Conservation (phyloP, 1,140 invertebrate species). For the Bombus fervidus region DNA sequence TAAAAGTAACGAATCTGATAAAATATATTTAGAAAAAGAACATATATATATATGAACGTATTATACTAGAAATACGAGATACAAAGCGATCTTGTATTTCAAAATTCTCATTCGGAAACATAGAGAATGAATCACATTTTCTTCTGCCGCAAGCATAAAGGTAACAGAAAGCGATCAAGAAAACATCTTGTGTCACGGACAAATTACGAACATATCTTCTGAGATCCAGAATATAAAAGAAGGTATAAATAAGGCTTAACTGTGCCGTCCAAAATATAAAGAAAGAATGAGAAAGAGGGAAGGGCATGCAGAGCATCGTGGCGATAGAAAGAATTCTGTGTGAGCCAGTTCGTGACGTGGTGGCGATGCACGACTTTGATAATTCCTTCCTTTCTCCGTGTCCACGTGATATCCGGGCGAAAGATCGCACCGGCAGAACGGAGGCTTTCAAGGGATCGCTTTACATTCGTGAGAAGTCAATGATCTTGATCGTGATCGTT, state of each 20-base stretch:
- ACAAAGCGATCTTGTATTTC: background rate
- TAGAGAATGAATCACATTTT: background rate
- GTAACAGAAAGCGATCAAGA: background rate
- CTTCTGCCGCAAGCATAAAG: background rate
- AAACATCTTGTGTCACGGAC: background rate
- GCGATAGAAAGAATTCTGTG: slow-evolving; percentile 19
- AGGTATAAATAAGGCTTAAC: background rate
- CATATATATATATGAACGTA: background rate
- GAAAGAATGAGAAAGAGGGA: background rate
- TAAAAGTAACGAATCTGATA: too few species aligned
- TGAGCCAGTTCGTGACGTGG: slow-evolving; percentile 63
- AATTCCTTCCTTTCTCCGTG: slow-evolving; percentile 63
- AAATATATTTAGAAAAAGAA: background rate
- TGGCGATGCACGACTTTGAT: slow-evolving; percentile 68
- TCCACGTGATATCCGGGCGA: slow-evolving; percentile 66
- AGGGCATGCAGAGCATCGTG: background rate
- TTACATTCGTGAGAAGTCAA: slow-evolving; percentile 76
- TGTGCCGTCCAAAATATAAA: background rate
- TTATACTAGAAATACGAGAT: too few species aligned
- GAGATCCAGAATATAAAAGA: background rate
- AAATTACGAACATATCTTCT: background rate
- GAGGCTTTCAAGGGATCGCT: slow-evolving; percentile 62
- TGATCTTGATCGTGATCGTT: slow-evolving; percentile 77
- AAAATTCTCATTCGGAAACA: background rate
- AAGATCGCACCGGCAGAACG: slow-evolving; percentile 57